Evolutionary conservation across 2,797 vertebrate species (phyloP).

Genomic region (Arrhamphus sclerolepis): DNA sequence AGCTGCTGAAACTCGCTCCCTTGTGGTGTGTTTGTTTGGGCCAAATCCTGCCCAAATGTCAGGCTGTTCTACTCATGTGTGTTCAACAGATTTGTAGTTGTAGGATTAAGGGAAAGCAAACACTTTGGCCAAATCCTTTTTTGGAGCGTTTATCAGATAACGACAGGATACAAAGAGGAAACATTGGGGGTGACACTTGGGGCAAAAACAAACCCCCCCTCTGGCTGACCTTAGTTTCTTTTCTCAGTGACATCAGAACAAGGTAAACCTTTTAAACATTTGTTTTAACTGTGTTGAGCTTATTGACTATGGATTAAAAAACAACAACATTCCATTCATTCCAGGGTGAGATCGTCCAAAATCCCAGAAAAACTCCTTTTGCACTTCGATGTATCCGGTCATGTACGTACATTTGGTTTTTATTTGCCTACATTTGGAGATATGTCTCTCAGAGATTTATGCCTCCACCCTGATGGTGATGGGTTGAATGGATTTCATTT

Average conservation of each 20-base stretch:
- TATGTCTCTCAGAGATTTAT: no score
- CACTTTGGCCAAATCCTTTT: conserved; percentile 15
- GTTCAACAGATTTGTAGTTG: conserved; percentile 31
- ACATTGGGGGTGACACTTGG: background rate
- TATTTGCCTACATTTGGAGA: no score
- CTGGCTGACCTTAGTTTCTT: background rate
- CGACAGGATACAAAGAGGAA: background rate
- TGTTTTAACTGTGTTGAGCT: no score
- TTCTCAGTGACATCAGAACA: no score
- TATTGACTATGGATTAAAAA: no score
- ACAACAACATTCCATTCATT: no score
- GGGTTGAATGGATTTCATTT: no score
- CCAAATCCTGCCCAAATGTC: conserved; percentile 38
- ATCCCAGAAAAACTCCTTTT: background rate
- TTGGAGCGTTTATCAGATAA: background rate
- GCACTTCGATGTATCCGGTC: background rate
- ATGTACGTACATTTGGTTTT: background rate
- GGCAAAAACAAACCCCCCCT: background rate
- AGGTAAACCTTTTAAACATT: no score
- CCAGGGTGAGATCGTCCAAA: background rate
- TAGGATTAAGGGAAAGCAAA: conserved; percentile 51
- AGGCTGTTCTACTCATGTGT: conserved; percentile 35
- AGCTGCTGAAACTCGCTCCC: conserved; percentile 44
- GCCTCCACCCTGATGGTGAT: no score
- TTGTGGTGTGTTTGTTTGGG: conserved; percentile 59